Evolutionary conservation across 2,113 vertebrate species (phyloP), one percentile per base, ranked within the genome.

Genomic region (Thunnus thynnus): DNA sequence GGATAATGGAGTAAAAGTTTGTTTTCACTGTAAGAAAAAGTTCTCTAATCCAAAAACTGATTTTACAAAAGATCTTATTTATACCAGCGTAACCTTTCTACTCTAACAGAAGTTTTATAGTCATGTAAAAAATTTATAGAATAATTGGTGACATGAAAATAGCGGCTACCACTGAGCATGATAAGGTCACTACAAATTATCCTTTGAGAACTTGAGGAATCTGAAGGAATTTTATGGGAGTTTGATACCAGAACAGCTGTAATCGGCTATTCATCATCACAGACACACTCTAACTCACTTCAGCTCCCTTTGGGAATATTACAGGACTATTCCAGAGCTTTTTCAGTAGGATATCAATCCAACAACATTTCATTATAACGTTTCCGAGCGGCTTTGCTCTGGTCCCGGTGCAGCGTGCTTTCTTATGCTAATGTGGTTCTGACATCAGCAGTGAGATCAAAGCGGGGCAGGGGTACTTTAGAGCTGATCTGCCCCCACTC

Each of bases 351-450:
- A 9, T 36, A 56, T 72, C 48, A 51, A 0, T 46, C 51, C 74
- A 14, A 8, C 27, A 27, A n/a, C 50, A 12, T 13, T 55, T 7
- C 44, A 6, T 25, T 25, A 2, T 2, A 56, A 17, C 11, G 8
- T 63, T 56, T 46, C 52, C 27, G 55, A 63, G 64, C 10, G 4
- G 67, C 72, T 13, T 20, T 2, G 73, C 68, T 56, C 68, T 48
- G 80, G 79, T 67, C 72, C 57, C 55, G 63, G 78, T 71, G 80
- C 87, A 4, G 87, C 67, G 50, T 72, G 84, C 93, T 96, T 95
- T 97, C 95, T 96, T 96, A 98, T 98, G 96, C 93, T 96, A 97
- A 98, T 97, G 3, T 58, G 0, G 76, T 74, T 89, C 92, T 97
- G 97, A 97, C 96, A 96, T 97, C 97, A 97, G 90, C 87, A 88